Evolutionary conservation across 2,113 vertebrate species (phyloP).

Genomic region (Lanius collurio): DNA sequence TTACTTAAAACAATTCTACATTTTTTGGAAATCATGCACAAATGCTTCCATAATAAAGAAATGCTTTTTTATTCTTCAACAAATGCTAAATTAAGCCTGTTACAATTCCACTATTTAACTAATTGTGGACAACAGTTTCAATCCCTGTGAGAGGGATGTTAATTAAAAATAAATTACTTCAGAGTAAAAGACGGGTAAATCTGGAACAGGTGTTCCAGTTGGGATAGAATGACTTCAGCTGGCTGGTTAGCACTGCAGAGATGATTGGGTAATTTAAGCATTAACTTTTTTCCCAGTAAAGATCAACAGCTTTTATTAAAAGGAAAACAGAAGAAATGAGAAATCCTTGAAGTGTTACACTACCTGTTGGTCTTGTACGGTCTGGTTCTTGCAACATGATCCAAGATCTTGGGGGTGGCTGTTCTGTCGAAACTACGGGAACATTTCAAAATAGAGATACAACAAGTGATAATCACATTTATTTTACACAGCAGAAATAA

Average conservation of each 20-base stretch:
- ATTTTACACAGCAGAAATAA: constrained; percentile 32
- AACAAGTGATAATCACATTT: constrained; percentile 62
- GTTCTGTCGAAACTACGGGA: constrained; percentile 87
- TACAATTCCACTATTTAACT: neutral
- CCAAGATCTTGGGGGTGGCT: constrained; percentile 95
- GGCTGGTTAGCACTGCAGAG: neutral
- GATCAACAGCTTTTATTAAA: neutral
- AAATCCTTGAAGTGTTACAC: neutral
- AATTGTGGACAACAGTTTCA: neutral
- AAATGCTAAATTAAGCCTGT: neutral
- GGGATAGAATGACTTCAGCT: neutral
- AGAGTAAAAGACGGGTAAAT: neutral
- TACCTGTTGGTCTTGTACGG: constrained; percentile 87
- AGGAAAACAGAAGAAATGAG: neutral
- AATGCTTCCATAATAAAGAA: neutral
- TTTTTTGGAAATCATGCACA: neutral
- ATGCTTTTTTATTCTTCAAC: neutral
- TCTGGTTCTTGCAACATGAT: constrained; percentile 95
- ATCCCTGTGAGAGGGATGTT: neutral
- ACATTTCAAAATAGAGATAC: constrained; percentile 14
- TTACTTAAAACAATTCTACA: neutral
- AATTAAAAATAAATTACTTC: constrained; percentile 30
- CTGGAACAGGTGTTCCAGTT: neutral
- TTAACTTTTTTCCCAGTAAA: neutral
- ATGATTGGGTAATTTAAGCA: neutral